Percentiles rank a stretch among this genome's conserved stretches.
Evolutionary conservation across 2,888 invertebrate genomes (phyloP).

Genomic region (Atherix ibis): DNA sequence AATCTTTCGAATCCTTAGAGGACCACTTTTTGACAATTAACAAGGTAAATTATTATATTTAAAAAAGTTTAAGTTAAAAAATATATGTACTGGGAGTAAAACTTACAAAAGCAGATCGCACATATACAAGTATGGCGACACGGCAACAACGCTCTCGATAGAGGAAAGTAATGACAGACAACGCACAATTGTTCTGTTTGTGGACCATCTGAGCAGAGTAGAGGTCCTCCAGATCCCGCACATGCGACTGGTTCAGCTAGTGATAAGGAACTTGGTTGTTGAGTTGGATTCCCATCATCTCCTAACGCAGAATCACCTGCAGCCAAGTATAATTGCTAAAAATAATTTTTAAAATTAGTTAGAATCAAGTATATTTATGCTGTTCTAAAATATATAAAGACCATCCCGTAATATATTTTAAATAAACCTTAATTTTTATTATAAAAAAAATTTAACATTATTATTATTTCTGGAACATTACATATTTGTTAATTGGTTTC

Average conservation of each 20-base stretch:
- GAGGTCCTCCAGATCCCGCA: conserved; percentile 22
- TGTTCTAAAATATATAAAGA: too few relatives aligned
- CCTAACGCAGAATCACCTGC: conserved; percentile 47
- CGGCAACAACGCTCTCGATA: conserved; percentile 65
- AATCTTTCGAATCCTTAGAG: too few relatives aligned
- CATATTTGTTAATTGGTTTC: too few relatives aligned
- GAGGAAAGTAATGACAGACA: conserved; percentile 64
- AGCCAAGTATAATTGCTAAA: conserved; percentile 63
- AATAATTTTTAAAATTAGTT: conserved; percentile 8
- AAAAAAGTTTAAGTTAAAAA: not conserved
- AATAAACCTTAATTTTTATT: too few relatives aligned
- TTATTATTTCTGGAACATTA: too few relatives aligned
- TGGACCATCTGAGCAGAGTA: conserved; percentile 20
- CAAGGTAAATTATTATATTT: not conserved
- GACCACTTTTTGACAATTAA: too few relatives aligned
- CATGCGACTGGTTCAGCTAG: conserved; percentile 38
- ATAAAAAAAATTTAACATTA: too few relatives aligned
- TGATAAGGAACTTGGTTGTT: conserved; percentile 27
- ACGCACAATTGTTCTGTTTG: conserved; percentile 55
- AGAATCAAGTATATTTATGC: too few relatives aligned
- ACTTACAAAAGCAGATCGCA: conserved; percentile 54
- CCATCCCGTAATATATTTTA: too few relatives aligned
- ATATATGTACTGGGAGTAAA: conserved; percentile 2
- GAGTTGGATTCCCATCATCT: conserved; percentile 33
- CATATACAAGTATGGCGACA: conserved; percentile 80